Conservation (phyloP, 2,113 vertebrate species). For the Mormyrus iriodes region DNA sequence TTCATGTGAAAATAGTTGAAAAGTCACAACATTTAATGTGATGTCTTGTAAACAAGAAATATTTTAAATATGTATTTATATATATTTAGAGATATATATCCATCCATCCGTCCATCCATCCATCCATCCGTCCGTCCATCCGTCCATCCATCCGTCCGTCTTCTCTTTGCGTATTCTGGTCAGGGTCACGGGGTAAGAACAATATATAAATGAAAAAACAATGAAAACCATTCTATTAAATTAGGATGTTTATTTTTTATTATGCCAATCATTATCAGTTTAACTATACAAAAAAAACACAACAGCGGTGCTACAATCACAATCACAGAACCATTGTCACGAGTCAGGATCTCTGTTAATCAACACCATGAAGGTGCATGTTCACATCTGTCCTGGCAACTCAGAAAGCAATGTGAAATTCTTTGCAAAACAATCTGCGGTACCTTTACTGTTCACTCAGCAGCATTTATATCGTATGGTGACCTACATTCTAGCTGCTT, state of each 20-base stretch:
- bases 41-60: not conserved
- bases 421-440: slow-evolving; percentile 16
- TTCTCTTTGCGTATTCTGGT: not conserved
- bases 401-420: slow-evolving; percentile 11
- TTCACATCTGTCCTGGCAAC: slow-evolving; percentile 20
- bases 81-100: not conserved
- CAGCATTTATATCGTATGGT: not conserved
- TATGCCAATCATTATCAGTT: not conserved
- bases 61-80: too few relatives aligned
- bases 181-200: not conserved
- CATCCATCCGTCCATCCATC: too few relatives aligned
- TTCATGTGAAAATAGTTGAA: not conserved
- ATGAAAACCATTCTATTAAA: not conserved
- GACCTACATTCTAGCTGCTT: slow-evolving; percentile 11
- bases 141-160: not conserved
- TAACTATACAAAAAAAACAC: not conserved
- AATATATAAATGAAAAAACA: not conserved
- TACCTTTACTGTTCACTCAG: slow-evolving; percentile 22
- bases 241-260: not conserved
- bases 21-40: not conserved
- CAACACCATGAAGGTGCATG: slow-evolving; percentile 16
- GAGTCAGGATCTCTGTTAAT: slow-evolving; percentile 18
- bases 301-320: not conserved
- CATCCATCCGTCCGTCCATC: not conserved
- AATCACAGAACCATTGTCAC: not conserved